Conservation (phyloP, 2,888 invertebrate species). For the Clusia tigrina region DNA sequence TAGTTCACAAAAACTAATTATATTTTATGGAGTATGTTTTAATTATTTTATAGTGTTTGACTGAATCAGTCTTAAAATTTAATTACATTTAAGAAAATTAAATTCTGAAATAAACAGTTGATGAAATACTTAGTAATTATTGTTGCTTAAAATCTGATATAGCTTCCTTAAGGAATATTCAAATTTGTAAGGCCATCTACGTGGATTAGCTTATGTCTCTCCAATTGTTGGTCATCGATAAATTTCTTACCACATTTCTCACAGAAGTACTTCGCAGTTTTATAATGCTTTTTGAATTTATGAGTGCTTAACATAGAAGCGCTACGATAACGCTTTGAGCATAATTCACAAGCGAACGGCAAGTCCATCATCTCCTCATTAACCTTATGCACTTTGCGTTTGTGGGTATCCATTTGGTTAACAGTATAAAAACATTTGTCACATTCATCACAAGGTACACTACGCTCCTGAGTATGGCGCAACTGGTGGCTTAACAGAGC, state of each 20-base stretch:
- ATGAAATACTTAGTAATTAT: too few relatives aligned
- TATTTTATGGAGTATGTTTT: too few relatives aligned
- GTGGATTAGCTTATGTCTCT: slow-evolving; percentile 40
- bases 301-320: slow-evolving; percentile 48
- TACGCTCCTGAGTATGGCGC: slow-evolving; percentile 44
- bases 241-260: slow-evolving; percentile 44
- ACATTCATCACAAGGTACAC: slow-evolving; percentile 39
- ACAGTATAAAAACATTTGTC: slow-evolving; percentile 44
- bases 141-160: too few relatives aligned
- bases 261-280: slow-evolving; percentile 39
- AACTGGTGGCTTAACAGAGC: slow-evolving; percentile 45
- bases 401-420: slow-evolving; percentile 48
- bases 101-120: too few relatives aligned
- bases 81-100: too few relatives aligned
- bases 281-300: slow-evolving; percentile 43
- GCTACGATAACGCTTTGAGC: slow-evolving; percentile 43
- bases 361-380: neutral
- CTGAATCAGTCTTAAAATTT: too few relatives aligned
- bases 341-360: slow-evolving; percentile 40
- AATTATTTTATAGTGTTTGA: too few relatives aligned
- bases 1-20: too few relatives aligned
- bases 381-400: slow-evolving; percentile 40
- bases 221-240: slow-evolving; percentile 34
- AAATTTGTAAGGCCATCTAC: neutral
- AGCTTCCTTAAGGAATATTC: too few relatives aligned